Evolutionary conservation across 2,888 invertebrate genomes (phyloP).

Genomic region (Cryptus armator): DNA sequence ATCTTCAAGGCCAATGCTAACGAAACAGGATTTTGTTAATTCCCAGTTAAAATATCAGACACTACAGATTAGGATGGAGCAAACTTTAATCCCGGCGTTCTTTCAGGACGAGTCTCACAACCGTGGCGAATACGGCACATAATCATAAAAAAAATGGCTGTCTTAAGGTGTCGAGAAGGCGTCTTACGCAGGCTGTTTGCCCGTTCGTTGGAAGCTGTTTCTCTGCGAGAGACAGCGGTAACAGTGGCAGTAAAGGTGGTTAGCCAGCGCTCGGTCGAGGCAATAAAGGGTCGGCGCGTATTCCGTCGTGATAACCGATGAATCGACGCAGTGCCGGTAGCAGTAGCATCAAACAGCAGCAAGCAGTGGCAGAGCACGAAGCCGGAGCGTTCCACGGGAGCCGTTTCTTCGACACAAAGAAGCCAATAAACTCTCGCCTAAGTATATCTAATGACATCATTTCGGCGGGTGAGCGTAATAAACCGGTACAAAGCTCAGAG

Average conservation of each 20-base stretch:
- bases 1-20: conserved; percentile 11
- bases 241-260: conserved; percentile 67
- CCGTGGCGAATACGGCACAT: conserved; percentile 30
- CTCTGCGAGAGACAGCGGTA: conserved; percentile 18
- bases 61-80: background rate
- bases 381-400: conserved; percentile 74
- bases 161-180: conserved; percentile 59
- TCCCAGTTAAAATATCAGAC: conserved; percentile 31
- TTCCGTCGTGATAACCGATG: conserved; percentile 75
- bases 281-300: conserved; percentile 69
- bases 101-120: conserved; percentile 32
- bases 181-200: conserved; percentile 46
- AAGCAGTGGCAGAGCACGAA: conserved; percentile 34
- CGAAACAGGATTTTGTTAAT: conserved; percentile 7
- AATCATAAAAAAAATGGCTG: conserved; percentile 61
- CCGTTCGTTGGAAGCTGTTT: conserved; percentile 26
- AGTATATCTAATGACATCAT: conserved; percentile 83
- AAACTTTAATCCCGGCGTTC: conserved; percentile 56
- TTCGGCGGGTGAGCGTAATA: conserved; percentile 77
- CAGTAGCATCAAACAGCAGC: conserved; percentile 25
- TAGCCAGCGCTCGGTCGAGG: conserved; percentile 49
- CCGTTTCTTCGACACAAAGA: conserved; percentile 76
- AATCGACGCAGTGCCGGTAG: conserved; percentile 63
- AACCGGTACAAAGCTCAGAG: conserved; percentile 75
- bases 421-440: conserved; percentile 80